Base-by-base conservation (phyloP, 2,888 invertebrate genomes). In the Drosophila diplacantha region DNA sequence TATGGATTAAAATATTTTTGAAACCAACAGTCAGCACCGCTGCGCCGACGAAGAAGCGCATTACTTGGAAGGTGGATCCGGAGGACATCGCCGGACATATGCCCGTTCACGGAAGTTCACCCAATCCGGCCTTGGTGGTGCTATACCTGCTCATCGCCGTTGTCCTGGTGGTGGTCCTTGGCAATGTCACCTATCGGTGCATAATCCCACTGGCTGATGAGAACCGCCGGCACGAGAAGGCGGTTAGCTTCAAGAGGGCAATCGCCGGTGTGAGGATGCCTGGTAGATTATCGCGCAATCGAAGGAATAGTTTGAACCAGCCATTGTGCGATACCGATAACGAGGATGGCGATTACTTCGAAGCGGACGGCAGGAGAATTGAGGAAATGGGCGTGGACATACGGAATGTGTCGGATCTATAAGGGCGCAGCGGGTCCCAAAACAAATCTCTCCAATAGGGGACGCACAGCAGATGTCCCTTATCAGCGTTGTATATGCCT, bases 311-410 rank as follows among this genome's bases (percentile, higher is more conserved):
- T 8, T 31, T 11, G 14, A 35, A 5, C 7, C 16, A 63, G 7
- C 46, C 52, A 3, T 47, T 83, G 4, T 64, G 61, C 37, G 51
- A 46, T 1, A 53, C 50, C 7, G 54, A 51, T 29, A 75, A 69
- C 16, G 78, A 68, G 11, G 52, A 43, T 12, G 56, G 14, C 6
- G 67, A 60, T 1, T 56, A 62, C 5, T 50, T 50, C 8, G 65
- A 60, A 5, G 57, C 51, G 34, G 39, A 53, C 12, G 53, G 31
- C 9, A 56, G 12, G 12, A 38, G 38, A 31, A 16, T 72, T 9
- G 77, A 65, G 53, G 81, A 77, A 38, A 63, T 72, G 63, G 71
- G 66, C 47, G 72, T 73, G 29, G 67, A 81, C 46, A 66, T 64
- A 47, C 57, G 72, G 16, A 50, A 58, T 39, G 52, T 60, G 3